These are phyloP conservation scores for Papilio machaon DNA, from an alignment of 1,140 invertebrate genomes.

Conservation along the genomic window DNA sequence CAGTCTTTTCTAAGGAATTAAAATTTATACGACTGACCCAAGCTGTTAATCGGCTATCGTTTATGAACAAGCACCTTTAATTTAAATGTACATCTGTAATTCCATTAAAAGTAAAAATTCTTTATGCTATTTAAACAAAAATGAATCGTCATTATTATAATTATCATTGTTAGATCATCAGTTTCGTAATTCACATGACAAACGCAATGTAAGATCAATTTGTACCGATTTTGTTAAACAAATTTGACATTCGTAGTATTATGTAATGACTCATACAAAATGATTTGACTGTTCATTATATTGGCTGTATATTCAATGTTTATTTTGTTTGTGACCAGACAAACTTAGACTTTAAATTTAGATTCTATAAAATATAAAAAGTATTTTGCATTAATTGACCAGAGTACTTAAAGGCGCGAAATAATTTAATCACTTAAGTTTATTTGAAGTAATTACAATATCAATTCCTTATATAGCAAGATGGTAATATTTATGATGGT, in stretches of 20 bases:
- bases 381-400: neutral
- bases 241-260: constrained; percentile 5
- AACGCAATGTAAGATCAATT: constrained; percentile 9
- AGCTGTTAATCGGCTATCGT: too few species aligned
- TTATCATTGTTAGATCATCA: neutral
- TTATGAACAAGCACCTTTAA: too few species aligned
- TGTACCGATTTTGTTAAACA: constrained; percentile 8
- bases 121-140: neutral
- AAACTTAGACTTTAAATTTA: neutral
- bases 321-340: neutral
- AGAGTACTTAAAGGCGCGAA: neutral
- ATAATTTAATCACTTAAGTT: neutral
- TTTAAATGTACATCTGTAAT: neutral
- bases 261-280: neutral
- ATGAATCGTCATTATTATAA: neutral
- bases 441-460: neutral
- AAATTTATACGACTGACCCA: too few species aligned
- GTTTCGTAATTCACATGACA: constrained; percentile 11
- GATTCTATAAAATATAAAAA: too few species aligned
- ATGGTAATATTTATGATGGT: neutral
- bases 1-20: too few species aligned
- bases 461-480: neutral
- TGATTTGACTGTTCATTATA: neutral
- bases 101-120: neutral
- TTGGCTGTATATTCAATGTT: neutral